Evolutionary conservation across 2,113 vertebrate species (phyloP), one percentile per base, ranked within the genome.

Genomic region (Saguinus imperator): DNA sequence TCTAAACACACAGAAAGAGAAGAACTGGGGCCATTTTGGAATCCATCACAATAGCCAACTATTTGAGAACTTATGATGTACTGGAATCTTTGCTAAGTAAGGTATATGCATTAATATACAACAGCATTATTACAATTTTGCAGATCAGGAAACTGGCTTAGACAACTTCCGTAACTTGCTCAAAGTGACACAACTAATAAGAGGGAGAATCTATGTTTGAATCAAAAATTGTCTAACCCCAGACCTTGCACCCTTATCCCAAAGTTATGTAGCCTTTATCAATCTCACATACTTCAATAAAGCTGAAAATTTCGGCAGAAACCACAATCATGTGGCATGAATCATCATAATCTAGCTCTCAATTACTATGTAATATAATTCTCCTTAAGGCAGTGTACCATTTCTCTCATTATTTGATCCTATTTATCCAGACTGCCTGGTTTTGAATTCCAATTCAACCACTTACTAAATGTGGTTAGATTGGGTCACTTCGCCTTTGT

Each of bases 361-460:
- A 70, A 17, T 48, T 84, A 52, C 45, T 27, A 1, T 72, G 40
- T 29, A 11, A 64, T 66, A 37, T 40, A 80, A 75, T 18, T 79
- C 29, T 37, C 8, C 61, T 61, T 37, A 35, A 29, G 20, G 14
- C 5, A 73, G 5, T 35, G 6, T 21, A 50, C 81, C 16, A 68
- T 37, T 82, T 58, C 48, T n/a, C 9, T 83, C 25, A 40, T 87
- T 48, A 48, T 70, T 57, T 83, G 10, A 3, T 73, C 48, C 1
- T 75, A 23, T 37, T 88, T 72, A 32, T 37, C 17, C 58, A 91
- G 57, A 93, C 4, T 37, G 1, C 17, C 48, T 85, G 50, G 14
- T 55, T 88, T 48, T 87, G 10, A 94, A 95, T 96, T 87, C n/a
- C 23, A 95, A 0, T 83, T 76, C 50, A 77, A 83, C 5, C 48